phyloP scores from a whole-genome alignment of 2,113 vertebrate species.

The Vidua chalybeata region DNA sequence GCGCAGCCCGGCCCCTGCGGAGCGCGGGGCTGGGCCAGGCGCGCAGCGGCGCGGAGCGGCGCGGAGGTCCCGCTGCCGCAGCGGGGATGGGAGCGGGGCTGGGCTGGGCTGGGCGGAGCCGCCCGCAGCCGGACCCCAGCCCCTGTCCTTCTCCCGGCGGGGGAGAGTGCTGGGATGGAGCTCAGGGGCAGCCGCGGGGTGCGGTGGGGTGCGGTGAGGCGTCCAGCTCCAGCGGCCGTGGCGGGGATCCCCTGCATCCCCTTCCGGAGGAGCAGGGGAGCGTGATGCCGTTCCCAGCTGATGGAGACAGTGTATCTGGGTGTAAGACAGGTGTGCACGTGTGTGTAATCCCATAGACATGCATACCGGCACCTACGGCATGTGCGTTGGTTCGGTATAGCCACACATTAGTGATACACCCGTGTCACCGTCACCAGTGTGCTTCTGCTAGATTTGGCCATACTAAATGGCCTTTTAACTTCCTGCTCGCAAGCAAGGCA shows the following conservation, averaged over 20 bases:
- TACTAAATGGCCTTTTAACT: neutral
- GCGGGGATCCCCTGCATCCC: neutral
- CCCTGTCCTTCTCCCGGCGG: neutral
- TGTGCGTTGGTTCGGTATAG: accelerated
- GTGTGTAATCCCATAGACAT: neutral
- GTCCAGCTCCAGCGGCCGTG: neutral
- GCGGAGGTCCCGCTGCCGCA: constrained; percentile 12
- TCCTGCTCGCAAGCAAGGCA: accelerated
- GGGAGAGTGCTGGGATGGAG: neutral
- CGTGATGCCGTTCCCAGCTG: neutral
- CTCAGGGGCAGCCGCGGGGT: neutral
- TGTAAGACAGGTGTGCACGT: accelerated
- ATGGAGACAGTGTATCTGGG: neutral
- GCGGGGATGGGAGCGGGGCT: neutral
- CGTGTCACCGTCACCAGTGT: accelerated
- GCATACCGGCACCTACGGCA: accelerated
- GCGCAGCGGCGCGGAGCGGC: constrained; percentile 44
- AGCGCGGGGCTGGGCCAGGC: constrained; percentile 43
- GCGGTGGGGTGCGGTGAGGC: neutral
- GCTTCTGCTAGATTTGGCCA: too few species aligned
- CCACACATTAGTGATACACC: accelerated
- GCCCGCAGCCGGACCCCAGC: neutral
- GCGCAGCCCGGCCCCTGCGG: constrained; percentile 48
- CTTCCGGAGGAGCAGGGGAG: too few species aligned
- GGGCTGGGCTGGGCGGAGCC: neutral